phyloP scores from a whole-genome alignment of 2,113 vertebrate species.

The Oryzias celebensis region DNA sequence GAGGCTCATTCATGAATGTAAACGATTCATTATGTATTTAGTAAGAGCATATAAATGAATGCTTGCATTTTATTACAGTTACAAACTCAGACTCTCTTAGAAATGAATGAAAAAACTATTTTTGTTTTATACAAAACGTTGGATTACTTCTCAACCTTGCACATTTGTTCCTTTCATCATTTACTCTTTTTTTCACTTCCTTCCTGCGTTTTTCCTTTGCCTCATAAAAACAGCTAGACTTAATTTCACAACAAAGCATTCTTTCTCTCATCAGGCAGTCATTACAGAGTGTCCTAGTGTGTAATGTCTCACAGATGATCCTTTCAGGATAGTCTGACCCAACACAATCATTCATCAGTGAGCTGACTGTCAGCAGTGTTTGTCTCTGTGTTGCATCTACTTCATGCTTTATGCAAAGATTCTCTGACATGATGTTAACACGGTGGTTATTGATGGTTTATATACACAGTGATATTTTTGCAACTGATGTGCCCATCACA shows the following conservation, averaged over 20 bases:
- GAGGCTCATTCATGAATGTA: background rate
- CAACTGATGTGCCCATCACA: too few relatives aligned
- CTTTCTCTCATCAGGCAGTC: slow-evolving; percentile 40
- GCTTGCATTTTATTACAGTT: background rate
- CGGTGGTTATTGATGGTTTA: too few relatives aligned
- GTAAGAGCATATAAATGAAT: slow-evolving; percentile 12
- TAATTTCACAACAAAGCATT: slow-evolving; percentile 39
- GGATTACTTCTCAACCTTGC: background rate
- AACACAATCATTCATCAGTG: slow-evolving; percentile 35
- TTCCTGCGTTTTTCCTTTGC: slow-evolving; percentile 6
- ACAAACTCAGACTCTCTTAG: too few relatives aligned
- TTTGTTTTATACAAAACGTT: background rate
- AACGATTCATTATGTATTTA: background rate
- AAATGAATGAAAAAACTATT: background rate
- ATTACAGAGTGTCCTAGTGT: slow-evolving; percentile 48
- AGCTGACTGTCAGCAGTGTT: slow-evolving; percentile 33
- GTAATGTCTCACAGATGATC: slow-evolving; percentile 68
- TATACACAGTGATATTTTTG: too few relatives aligned
- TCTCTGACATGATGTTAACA: too few relatives aligned
- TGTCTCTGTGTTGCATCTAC: slow-evolving; percentile 10
- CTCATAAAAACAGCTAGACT: slow-evolving; percentile 6
- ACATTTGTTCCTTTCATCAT: background rate
- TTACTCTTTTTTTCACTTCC: background rate
- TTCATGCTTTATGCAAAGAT: too few relatives aligned
- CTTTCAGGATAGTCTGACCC: slow-evolving; percentile 30